A percentile compares a stretch with the other conserved stretches of the same genome.
These are phyloP conservation scores for Asarcornis scutulata DNA, from an alignment of 2,113 vertebrate genomes.

Conservation along the genomic window DNA sequence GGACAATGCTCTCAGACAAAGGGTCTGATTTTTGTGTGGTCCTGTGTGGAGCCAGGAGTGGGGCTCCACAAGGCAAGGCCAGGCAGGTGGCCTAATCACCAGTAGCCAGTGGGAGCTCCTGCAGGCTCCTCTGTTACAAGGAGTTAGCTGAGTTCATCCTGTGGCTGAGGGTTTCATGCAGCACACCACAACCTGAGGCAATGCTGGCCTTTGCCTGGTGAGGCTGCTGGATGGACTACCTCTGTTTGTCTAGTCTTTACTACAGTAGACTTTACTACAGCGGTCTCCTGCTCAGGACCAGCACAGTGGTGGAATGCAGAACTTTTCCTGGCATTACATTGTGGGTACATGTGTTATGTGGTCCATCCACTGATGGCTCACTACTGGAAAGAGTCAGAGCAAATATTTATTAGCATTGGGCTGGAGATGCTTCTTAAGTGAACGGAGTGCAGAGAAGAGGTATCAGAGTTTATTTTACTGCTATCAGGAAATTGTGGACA, in stretches of 20 bases:
- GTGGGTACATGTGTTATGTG: neutral
- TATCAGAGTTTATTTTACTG: neutral
- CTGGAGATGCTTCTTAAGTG: neutral
- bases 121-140: neutral
- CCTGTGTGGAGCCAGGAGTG: too few species aligned
- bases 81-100: neutral
- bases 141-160: neutral
- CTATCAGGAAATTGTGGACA: neutral
- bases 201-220: too few species aligned
- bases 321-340: neutral
- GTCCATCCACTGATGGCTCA: neutral
- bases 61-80: neutral
- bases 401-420: neutral
- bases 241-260: too few species aligned
- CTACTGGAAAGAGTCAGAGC: neutral
- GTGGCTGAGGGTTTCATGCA: neutral
- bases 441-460: neutral
- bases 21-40: too few species aligned
- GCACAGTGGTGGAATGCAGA: neutral
- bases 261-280: too few species aligned
- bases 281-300: fast-evolving
- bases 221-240: neutral
- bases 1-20: too few species aligned
- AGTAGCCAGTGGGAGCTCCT: neutral
- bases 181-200: neutral